Conservation (phyloP, 2,113 vertebrate genomes). For the Urocynchramus pylzowi region DNA sequence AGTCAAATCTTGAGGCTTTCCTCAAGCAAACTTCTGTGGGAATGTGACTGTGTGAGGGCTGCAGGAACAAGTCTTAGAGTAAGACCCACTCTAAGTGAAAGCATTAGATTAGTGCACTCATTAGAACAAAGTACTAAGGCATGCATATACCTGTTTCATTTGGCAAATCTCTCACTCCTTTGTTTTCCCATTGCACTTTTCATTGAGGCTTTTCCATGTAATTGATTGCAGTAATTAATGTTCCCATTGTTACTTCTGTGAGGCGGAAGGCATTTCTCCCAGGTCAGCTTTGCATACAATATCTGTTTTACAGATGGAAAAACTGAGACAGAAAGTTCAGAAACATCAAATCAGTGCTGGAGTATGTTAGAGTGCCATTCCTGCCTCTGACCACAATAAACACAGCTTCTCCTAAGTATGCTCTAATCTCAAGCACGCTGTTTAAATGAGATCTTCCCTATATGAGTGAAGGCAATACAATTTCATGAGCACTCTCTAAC, state of each 20-base stretch:
- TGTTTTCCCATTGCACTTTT: background rate
- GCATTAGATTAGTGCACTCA: background rate
- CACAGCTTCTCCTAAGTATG: background rate
- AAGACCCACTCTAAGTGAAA: background rate
- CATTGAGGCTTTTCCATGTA: background rate
- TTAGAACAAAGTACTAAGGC: background rate
- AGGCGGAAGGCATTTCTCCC: background rate
- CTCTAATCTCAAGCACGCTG: background rate
- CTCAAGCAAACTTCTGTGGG: background rate
- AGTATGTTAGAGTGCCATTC: background rate
- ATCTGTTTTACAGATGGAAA: background rate
- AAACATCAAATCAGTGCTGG: background rate
- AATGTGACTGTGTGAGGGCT: slow-evolving; percentile 23
- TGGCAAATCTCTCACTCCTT: background rate
- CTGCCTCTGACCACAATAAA: background rate
- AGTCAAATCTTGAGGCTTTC: background rate
- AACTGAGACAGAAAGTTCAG: background rate
- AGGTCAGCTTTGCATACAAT: background rate
- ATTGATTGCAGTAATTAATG: background rate
- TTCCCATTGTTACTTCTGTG: background rate
- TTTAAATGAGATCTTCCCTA: background rate
- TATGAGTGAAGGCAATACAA: background rate
- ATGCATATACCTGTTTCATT: background rate
- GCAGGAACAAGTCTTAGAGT: background rate
- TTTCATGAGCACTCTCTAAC: background rate